A percentile compares a stretch with the other conserved stretches of the same genome.
These are phyloP conservation scores for Neosilurus hyrtlii DNA, from an alignment of 2,797 vertebrate genomes.

Conservation along the genomic window DNA sequence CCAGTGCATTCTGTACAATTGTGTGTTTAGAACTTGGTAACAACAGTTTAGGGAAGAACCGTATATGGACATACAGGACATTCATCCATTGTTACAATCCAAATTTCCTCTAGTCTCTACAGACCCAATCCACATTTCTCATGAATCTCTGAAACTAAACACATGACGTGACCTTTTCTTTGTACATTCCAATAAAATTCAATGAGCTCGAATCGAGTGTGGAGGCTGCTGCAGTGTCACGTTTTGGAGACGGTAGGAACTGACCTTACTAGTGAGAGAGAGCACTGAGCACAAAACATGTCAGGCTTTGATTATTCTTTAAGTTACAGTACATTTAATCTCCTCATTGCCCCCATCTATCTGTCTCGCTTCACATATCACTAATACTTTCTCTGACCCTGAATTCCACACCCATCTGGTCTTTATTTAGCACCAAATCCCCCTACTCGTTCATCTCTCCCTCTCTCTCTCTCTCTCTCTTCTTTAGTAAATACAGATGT, in stretches of 20 bases:
- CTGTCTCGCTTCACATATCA: conserved; percentile 54
- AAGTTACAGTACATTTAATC: too few relatives aligned
- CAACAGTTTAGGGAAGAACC: not conserved
- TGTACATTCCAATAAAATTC: too few relatives aligned
- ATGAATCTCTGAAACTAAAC: not conserved
- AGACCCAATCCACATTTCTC: conserved; percentile 35
- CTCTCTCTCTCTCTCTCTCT: conserved; percentile 52
- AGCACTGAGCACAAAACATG: too few relatives aligned
- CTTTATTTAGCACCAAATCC: conserved; percentile 50
- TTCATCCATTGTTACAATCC: not conserved
- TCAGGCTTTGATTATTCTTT: too few relatives aligned
- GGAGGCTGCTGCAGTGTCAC: not conserved
- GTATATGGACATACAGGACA: not conserved
- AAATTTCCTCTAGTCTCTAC: not conserved
- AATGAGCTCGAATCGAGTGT: not conserved
- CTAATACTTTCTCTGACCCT: conserved; percentile 39
- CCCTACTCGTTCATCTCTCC: conserved; percentile 25
- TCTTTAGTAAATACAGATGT: conserved; percentile 83
- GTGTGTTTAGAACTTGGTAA: not conserved
- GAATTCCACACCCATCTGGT: conserved; percentile 63
- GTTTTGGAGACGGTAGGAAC: too few relatives aligned
- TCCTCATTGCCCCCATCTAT: too few relatives aligned
- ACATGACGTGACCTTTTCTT: not conserved
- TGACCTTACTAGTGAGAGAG: too few relatives aligned
- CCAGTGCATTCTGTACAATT: not conserved